phyloP scores from a whole-genome alignment of 2,113 vertebrate genomes.

The Myrmecophaga tridactyla region DNA sequence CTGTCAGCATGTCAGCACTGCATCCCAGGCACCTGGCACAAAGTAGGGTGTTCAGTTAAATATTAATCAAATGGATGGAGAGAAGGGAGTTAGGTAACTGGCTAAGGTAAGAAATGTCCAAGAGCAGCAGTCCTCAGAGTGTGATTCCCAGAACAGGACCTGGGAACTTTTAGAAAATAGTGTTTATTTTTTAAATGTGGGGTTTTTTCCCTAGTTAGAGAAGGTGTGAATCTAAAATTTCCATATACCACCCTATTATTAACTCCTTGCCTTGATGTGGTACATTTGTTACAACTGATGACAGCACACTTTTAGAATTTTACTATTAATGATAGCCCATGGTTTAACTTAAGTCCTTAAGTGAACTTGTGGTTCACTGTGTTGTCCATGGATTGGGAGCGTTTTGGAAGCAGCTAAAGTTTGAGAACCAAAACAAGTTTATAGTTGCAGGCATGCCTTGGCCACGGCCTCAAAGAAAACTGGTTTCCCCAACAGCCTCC shows the following conservation, averaged over 20 bases:
- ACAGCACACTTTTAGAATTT: no score
- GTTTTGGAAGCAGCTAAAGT: not conserved
- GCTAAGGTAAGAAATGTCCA: not conserved
- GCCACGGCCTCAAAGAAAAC: not conserved
- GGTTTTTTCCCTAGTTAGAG: no score
- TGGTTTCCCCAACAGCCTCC: not conserved
- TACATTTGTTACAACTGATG: no score
- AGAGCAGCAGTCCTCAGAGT: not conserved
- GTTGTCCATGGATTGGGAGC: no score
- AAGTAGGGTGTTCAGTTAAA: not conserved
- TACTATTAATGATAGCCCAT: no score
- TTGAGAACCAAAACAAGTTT: not conserved
- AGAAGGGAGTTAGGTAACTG: not conserved
- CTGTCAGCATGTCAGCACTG: accelerated
- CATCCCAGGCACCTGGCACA: not conserved
- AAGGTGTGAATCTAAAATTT: no score
- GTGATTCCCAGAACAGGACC: not conserved
- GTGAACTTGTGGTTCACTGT: no score
- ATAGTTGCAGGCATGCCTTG: not conserved
- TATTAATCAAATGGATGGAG: not conserved
- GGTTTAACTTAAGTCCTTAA: no score
- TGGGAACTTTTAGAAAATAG: not conserved
- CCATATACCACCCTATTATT: no score
- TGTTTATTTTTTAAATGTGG: no score
- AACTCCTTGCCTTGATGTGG: no score